phyloP scores from a whole-genome alignment of 2,797 vertebrate genomes.

The Hirundo rustica region DNA sequence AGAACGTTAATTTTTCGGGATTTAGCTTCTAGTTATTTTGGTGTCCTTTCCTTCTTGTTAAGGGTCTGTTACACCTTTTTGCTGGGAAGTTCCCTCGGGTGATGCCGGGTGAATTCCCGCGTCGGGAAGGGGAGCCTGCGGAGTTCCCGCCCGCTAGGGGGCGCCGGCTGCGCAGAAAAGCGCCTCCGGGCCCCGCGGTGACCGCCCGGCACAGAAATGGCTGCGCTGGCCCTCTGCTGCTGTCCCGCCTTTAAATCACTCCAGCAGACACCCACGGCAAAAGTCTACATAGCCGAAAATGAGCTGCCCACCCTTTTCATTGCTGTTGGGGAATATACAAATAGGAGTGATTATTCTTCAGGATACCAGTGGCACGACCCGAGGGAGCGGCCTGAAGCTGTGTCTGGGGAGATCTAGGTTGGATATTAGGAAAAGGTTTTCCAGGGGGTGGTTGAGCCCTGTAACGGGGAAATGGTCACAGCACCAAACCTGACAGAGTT shows the following conservation, averaged over 20 bases:
- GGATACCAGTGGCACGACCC: no score
- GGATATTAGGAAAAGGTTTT: not conserved
- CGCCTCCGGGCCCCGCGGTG: not conserved
- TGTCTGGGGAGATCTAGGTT: not conserved
- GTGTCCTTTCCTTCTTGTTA: not conserved
- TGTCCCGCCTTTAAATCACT: not conserved
- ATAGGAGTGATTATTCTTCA: not conserved
- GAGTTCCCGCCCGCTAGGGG: slow-evolving; percentile 20
- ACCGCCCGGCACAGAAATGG: not conserved
- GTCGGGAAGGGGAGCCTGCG: not conserved
- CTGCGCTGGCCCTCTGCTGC: not conserved
- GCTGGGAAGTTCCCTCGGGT: not conserved
- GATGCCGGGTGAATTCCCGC: not conserved
- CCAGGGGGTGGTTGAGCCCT: not conserved
- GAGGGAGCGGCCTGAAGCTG: not conserved
- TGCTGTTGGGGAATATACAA: not conserved
- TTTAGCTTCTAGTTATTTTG: not conserved
- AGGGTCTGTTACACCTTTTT: not conserved
- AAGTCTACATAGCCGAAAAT: rapidly evolving
- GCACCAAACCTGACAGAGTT: not conserved
- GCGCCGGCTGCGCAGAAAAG: slow-evolving; percentile 23
- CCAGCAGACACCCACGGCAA: not conserved
- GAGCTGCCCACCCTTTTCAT: not conserved
- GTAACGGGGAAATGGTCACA: not conserved
- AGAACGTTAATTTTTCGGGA: not conserved